Base-by-base conservation (phyloP, 2,888 invertebrate species). In the Celastrina argiolus region DNA sequence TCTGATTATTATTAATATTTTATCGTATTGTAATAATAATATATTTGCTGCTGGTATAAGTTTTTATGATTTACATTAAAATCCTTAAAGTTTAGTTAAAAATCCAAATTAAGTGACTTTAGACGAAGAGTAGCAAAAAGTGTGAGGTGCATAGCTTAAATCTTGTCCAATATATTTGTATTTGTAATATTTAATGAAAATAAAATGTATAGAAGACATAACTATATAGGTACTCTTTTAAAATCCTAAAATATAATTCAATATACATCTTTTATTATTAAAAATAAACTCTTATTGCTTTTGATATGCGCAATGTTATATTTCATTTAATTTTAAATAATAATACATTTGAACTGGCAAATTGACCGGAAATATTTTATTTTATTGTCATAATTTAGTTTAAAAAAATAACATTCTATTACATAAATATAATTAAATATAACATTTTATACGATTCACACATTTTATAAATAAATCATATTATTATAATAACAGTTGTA, bases 221-320 rank as follows among this genome's bases (percentile, higher is more conserved):
- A 7, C 12, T 22, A n/a, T 58, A 58, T 31, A 31, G 31, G 31
- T 16, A 31, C 31, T 59, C 59, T 59, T 59, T 59, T 34, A 3
- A 59, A 22, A 61, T 61, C 14, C 22, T 63, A 16, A 68, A 70
- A 71, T 72, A 67, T 69, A 69, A 67, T 45, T 36, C 18, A 64
- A 61, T 39, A 69, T 64, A 67, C 56, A 64, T 56, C 61, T 59
- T 65, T 65, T 16, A 51, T 64, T 59, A 66, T 66, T 51, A 66
- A 66, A 66, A 66, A 59, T 59, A 66, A 65, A 36, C 36, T 61
- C 36, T 69, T 72, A 71, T 69, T 72, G 71, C 70, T 66, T 67
- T 41, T 74, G 73, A 74, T 74, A 74, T 74, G 73, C 71, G 69
- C n/a, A 64, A 51, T 56, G 64, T 41, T 61, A 45, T 63, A 66